Evolutionary conservation across 2,113 vertebrate species (phyloP).

Genomic region (Monarcha castaneiventris): DNA sequence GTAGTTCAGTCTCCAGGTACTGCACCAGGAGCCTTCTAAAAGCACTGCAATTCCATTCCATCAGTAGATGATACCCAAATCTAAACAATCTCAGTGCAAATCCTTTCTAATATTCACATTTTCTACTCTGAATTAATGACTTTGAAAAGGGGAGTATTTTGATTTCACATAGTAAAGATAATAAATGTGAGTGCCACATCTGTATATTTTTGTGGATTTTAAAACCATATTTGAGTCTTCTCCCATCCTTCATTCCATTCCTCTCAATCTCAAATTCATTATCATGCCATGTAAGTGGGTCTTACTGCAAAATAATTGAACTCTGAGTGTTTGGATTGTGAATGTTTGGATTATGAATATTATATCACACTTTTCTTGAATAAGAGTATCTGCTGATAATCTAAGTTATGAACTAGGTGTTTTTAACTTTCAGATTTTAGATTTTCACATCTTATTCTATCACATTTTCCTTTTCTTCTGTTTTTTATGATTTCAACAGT

Average conservation of each 20-base stretch:
- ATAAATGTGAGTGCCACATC: background rate
- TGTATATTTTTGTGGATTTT: background rate
- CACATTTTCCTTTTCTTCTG: background rate
- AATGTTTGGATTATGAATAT: background rate
- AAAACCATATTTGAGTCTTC: background rate
- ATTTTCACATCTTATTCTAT: background rate
- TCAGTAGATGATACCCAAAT: background rate
- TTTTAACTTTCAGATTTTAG: background rate
- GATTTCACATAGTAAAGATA: background rate
- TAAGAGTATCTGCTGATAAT: background rate
- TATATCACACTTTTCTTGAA: background rate
- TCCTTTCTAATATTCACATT: background rate
- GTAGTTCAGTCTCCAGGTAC: background rate
- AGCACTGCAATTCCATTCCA: background rate
- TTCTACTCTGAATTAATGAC: background rate
- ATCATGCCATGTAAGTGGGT: background rate
- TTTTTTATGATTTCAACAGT: background rate
- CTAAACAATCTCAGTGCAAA: background rate
- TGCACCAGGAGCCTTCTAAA: background rate
- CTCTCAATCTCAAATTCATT: background rate
- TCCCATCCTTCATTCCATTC: background rate
- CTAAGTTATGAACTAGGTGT: background rate
- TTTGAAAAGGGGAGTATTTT: background rate
- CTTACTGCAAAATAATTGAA: background rate
- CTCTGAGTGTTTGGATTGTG: background rate